Evolutionary conservation across 2,888 invertebrate genomes (phyloP).

Genomic region (Spicauda simplicius): DNA sequence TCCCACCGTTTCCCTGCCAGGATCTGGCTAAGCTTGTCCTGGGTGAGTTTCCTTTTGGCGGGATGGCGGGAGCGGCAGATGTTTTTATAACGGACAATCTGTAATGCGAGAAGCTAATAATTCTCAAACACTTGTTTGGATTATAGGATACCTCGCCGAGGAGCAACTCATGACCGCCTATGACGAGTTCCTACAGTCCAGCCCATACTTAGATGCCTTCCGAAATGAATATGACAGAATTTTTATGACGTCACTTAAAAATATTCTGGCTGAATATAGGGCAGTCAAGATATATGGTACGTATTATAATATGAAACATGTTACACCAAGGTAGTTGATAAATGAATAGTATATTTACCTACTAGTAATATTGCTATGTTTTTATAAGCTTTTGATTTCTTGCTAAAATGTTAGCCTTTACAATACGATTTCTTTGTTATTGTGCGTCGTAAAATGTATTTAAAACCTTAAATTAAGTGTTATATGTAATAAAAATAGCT

Average conservation of each 20-base stretch:
- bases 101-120: not conserved
- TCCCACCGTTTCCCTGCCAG: slow-evolving; percentile 75
- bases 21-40: slow-evolving; percentile 78
- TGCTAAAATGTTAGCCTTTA: not conserved
- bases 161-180: slow-evolving; percentile 80
- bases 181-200: slow-evolving; percentile 78
- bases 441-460: too few relatives aligned
- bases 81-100: slow-evolving; percentile 44
- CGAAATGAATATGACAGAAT: slow-evolving; percentile 79
- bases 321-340: not conserved
- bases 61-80: slow-evolving; percentile 74
- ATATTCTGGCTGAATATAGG: slow-evolving; percentile 78
- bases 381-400: not conserved
- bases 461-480: too few relatives aligned
- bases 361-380: not conserved
- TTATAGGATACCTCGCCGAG: slow-evolving; percentile 76
- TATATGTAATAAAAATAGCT: too few relatives aligned
- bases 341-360: too few relatives aligned
- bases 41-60: slow-evolving; percentile 67
- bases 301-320: slow-evolving; percentile 38
- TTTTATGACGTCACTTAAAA: slow-evolving; percentile 77
- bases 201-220: slow-evolving; percentile 75
- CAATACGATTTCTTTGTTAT: not conserved
- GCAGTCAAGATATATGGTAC: slow-evolving; percentile 77
- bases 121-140: slow-evolving; percentile 21